These are phyloP conservation scores for Axea sp. DNA, from an alignment of 2,888 invertebrate genomes.

Conservation along the genomic window DNA sequence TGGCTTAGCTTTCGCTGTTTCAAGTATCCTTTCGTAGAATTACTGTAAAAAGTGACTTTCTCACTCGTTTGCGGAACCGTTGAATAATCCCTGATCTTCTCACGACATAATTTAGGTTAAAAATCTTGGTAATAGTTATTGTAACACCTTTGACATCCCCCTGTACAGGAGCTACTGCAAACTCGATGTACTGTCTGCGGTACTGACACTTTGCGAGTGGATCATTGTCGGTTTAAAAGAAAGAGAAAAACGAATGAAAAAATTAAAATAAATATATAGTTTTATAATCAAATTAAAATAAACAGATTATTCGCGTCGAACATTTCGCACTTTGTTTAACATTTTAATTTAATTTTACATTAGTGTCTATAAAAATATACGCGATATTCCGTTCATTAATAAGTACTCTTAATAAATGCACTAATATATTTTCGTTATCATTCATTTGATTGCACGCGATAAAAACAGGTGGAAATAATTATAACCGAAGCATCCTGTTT, in stretches of 20 bases:
- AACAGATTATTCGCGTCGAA: too few species aligned
- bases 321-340: too few species aligned
- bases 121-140: constrained; percentile 48
- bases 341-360: too few species aligned
- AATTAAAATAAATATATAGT: too few species aligned
- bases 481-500: constrained; percentile 12
- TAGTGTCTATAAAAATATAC: too few species aligned
- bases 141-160: constrained; percentile 49
- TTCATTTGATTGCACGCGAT: neutral
- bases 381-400: neutral
- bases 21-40: constrained; percentile 54
- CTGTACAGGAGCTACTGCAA: constrained; percentile 4
- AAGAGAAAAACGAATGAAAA: too few species aligned
- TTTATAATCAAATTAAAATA: too few species aligned
- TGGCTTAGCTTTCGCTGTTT: constrained; percentile 52
- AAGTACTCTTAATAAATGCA: constrained; percentile 7
- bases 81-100: constrained; percentile 55
- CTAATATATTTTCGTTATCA: constrained; percentile 4
- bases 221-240: too few species aligned
- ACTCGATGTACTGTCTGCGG: neutral
- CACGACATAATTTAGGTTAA: constrained; percentile 59
- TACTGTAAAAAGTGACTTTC: constrained; percentile 61
- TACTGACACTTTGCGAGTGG: constrained; percentile 18
- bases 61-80: constrained; percentile 57
- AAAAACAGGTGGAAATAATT: constrained; percentile 15